Conservation (phyloP, 2,888 invertebrate genomes). For the Tricholauxania praeusta region DNA sequence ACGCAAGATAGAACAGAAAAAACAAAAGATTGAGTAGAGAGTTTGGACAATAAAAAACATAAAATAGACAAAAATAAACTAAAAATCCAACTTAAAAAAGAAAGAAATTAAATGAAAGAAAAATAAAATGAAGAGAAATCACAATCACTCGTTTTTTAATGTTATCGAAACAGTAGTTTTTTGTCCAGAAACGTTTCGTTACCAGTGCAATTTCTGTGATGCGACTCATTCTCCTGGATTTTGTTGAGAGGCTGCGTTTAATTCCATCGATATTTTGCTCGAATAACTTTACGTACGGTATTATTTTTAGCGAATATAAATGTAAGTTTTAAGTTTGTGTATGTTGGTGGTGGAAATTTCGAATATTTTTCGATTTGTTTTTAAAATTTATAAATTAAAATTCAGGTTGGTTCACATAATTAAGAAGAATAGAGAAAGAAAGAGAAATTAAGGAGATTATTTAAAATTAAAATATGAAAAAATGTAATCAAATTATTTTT, state of each 20-base stretch:
- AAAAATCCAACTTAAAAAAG: slow-evolving; percentile 38
- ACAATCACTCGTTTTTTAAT: slow-evolving; percentile 61
- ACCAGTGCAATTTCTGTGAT: slow-evolving; percentile 87
- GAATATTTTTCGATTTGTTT: neutral
- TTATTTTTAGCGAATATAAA: slow-evolving; percentile 32
- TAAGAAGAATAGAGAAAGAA: slow-evolving; percentile 46
- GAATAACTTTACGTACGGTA: slow-evolving; percentile 74
- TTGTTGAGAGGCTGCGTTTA: slow-evolving; percentile 82
- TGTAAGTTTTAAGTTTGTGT: slow-evolving; percentile 15
- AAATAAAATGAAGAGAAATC: slow-evolving; percentile 43
- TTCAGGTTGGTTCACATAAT: slow-evolving; percentile 43
- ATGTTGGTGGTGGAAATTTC: slow-evolving; percentile 8
- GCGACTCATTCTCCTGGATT: slow-evolving; percentile 84
- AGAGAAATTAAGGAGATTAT: slow-evolving; percentile 44
- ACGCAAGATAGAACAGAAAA: slow-evolving; percentile 13
- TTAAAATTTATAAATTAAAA: slow-evolving; percentile 30
- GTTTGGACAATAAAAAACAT: slow-evolving; percentile 14
- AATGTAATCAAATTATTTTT: slow-evolving; percentile 32
- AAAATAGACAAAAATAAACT: slow-evolving; percentile 30
- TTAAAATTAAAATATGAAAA: slow-evolving; percentile 42
- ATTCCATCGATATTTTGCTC: slow-evolving; percentile 89
- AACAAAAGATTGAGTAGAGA: slow-evolving; percentile 10
- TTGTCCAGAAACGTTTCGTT: slow-evolving; percentile 70
- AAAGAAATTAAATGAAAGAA: slow-evolving; percentile 37
- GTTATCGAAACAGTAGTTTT: slow-evolving; percentile 58